Evolutionary conservation across 1,140 invertebrate genomes (phyloP).

Genomic region (Gryllus bimaculatus): DNA sequence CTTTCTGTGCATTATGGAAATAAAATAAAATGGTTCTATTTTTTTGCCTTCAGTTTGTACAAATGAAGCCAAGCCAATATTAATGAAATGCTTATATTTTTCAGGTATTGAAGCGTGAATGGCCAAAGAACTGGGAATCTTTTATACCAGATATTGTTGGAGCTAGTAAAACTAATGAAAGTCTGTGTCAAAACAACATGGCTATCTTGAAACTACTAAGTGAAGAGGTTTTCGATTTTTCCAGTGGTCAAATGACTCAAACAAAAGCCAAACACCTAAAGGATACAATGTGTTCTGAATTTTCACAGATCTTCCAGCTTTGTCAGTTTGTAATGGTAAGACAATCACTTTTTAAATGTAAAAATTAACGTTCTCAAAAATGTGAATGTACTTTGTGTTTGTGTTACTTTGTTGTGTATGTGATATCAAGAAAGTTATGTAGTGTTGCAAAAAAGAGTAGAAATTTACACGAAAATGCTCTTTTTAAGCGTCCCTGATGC

Average conservation of each 20-base stretch:
- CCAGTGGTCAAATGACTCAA: slow-evolving; percentile 93
- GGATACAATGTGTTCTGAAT: slow-evolving; percentile 99
- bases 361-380: no score
- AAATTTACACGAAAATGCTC: no score
- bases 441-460: no score
- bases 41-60: no score
- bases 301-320: slow-evolving; percentile 94
- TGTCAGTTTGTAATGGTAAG: slow-evolving; percentile 90
- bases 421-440: no score
- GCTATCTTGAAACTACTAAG: slow-evolving; percentile 92
- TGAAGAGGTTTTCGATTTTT: slow-evolving; percentile 99
- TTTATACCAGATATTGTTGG: slow-evolving; percentile 99
- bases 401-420: no score
- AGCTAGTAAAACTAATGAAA: slow-evolving; percentile 97
- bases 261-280: slow-evolving; percentile 98
- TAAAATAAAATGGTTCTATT: no score
- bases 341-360: no score
- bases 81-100: slow-evolving; percentile 24
- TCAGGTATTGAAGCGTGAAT: slow-evolving; percentile 96
- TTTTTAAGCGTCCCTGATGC: no score
- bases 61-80: no score
- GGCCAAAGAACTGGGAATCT: slow-evolving; percentile 99
- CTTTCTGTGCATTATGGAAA: no score
- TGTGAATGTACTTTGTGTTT: no score
- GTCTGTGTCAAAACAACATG: slow-evolving; percentile 99